Conservation (phyloP, 2,113 vertebrate genomes). For the Phaetusa simplex region DNA sequence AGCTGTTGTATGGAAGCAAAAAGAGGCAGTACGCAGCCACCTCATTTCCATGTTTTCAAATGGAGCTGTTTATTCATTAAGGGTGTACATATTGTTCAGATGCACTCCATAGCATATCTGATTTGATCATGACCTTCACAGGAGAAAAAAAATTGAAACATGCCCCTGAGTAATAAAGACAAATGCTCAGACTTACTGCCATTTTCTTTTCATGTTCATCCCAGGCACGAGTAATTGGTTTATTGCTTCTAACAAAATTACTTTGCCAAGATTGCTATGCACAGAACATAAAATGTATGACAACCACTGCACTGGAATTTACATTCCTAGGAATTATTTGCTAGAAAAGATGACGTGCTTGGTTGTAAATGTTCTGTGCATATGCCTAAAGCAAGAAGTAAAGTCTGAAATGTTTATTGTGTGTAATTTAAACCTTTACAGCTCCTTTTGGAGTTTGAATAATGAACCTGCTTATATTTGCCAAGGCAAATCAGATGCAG, state of each 20-base stretch:
- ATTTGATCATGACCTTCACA: background rate
- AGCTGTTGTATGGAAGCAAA: background rate
- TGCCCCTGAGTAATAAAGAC: background rate
- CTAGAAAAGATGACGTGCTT: background rate
- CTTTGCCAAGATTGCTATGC: constrained; percentile 81
- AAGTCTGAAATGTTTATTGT: background rate
- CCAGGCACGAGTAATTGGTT: constrained; percentile 76
- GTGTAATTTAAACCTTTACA: background rate
- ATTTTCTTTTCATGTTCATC: constrained; percentile 83
- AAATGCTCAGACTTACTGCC: constrained; percentile 68
- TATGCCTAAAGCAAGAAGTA: background rate
- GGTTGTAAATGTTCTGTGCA: background rate
- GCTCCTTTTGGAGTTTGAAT: background rate
- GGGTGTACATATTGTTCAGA: background rate
- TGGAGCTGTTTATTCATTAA: background rate
- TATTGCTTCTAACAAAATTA: constrained; percentile 83
- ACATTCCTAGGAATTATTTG: constrained; percentile 21
- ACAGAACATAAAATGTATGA: constrained; percentile 50
- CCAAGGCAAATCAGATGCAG: constrained; percentile 84
- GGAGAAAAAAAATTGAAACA: background rate
- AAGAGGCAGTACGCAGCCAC: background rate
- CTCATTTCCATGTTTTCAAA: background rate
- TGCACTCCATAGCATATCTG: no score
- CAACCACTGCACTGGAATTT: background rate
- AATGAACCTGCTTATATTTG: constrained; percentile 49